These are phyloP conservation scores for Cydia strobilella DNA, from an alignment of 1,140 invertebrate genomes.

Conservation along the genomic window DNA sequence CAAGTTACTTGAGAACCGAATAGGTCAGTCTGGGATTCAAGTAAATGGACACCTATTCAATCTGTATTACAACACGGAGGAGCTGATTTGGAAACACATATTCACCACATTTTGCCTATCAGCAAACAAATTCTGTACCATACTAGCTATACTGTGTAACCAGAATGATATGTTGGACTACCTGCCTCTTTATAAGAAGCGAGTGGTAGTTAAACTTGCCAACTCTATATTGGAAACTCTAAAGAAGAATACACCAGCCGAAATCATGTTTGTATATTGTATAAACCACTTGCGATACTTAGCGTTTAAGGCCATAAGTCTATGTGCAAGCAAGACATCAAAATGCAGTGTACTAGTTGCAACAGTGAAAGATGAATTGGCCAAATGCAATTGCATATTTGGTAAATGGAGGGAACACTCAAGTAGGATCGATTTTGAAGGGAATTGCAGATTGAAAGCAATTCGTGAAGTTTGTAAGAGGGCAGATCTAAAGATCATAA, in stretches of 20 bases:
- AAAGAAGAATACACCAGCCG: slow-evolving; percentile 52
- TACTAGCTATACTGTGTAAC: slow-evolving; percentile 63
- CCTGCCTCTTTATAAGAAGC: slow-evolving; percentile 70
- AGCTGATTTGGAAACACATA: slow-evolving; percentile 68
- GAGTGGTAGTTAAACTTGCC: slow-evolving; percentile 68
- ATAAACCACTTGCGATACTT: slow-evolving; percentile 78
- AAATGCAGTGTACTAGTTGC: slow-evolving; percentile 67
- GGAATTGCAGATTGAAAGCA: slow-evolving; percentile 45
- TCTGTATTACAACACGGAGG: slow-evolving; percentile 64
- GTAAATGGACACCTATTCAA: slow-evolving; percentile 71
- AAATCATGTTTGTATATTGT: slow-evolving; percentile 68
- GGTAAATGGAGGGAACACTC: slow-evolving; percentile 73
- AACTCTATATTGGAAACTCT: slow-evolving; percentile 67
- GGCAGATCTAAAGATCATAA: slow-evolving; percentile 58
- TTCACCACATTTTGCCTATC: slow-evolving; percentile 73
- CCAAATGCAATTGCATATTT: slow-evolving; percentile 73
- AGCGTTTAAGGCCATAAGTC: slow-evolving; percentile 68
- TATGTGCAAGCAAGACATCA: slow-evolving; percentile 65
- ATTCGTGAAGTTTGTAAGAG: slow-evolving; percentile 64
- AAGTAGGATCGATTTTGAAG: slow-evolving; percentile 56
- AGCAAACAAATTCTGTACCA: slow-evolving; percentile 78
- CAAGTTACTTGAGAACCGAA: slow-evolving; percentile 70
- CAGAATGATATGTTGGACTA: slow-evolving; percentile 56
- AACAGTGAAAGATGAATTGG: slow-evolving; percentile 58
- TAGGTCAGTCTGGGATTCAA: slow-evolving; percentile 71